Conservation (phyloP, 2,888 invertebrate species). For the Lepidochrysops patricia region DNA sequence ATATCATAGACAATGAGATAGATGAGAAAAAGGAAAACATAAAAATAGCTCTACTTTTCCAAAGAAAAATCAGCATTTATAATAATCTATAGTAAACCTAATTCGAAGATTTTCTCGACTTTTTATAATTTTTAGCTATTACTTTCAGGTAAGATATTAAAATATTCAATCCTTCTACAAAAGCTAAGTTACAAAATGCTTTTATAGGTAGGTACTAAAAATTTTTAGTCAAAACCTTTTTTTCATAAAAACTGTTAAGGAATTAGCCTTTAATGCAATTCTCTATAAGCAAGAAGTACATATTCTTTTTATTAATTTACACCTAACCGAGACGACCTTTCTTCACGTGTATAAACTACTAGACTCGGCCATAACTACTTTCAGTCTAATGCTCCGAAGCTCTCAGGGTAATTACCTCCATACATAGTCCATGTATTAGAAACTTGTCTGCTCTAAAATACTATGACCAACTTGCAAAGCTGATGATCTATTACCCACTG, state of each 20-base stretch:
- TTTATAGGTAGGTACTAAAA: too few relatives aligned
- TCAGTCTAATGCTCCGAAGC: neutral
- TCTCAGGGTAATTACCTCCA: neutral
- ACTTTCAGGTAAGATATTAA: too few relatives aligned
- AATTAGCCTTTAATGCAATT: neutral
- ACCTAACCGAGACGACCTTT: neutral
- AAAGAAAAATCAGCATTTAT: too few relatives aligned
- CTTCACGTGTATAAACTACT: neutral
- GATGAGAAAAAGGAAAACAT: too few relatives aligned
- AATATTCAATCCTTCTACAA: too few relatives aligned
- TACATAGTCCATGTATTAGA: slow-evolving; percentile 5
- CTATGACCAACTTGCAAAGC: neutral
- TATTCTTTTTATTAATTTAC: neutral
- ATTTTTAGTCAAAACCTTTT: neutral
- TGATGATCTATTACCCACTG: neutral
- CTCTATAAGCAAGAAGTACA: neutral
- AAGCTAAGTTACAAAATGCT: too few relatives aligned
- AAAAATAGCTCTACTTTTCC: too few relatives aligned
- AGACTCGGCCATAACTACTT: neutral
- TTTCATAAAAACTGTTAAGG: neutral
- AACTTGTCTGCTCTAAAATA: neutral
- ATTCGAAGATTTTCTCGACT: too few relatives aligned
- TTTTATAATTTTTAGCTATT: too few relatives aligned
- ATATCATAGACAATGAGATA: too few relatives aligned
- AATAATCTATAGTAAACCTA: too few relatives aligned